These are phyloP conservation scores for Pandion haliaetus DNA, from an alignment of 2,113 vertebrate species.

Conservation along the genomic window DNA sequence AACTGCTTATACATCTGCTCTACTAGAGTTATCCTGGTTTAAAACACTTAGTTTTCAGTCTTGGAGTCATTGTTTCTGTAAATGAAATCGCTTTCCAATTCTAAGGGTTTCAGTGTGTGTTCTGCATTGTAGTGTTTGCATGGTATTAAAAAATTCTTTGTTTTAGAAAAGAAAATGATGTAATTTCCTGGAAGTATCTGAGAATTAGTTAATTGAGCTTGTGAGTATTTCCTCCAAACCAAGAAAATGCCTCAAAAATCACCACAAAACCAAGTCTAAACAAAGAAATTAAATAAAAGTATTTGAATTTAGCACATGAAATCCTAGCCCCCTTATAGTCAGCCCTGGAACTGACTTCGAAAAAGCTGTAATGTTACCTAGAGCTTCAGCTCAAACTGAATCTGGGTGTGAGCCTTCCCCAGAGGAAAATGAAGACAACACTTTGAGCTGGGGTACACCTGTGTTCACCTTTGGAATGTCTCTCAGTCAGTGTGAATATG, in stretches of 20 bases:
- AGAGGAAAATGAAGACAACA: background rate
- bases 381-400: background rate
- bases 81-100: background rate
- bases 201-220: background rate
- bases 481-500: background rate
- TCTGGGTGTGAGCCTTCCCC: background rate
- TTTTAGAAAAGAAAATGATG: background rate
- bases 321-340: background rate
- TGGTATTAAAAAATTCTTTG: background rate
- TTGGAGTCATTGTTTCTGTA: background rate
- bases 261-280: background rate
- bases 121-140: background rate
- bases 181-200: background rate
- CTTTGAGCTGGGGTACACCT: background rate
- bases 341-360: background rate
- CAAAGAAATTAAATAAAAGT: background rate
- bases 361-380: background rate
- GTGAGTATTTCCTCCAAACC: background rate
- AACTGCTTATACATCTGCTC: background rate
- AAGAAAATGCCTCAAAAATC: background rate
- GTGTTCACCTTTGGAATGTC: background rate
- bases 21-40: background rate
- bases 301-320: background rate
- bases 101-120: background rate
- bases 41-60: background rate